Conservation (phyloP, 2,113 vertebrate genomes). For the Boulengerochromis microlepis region DNA sequence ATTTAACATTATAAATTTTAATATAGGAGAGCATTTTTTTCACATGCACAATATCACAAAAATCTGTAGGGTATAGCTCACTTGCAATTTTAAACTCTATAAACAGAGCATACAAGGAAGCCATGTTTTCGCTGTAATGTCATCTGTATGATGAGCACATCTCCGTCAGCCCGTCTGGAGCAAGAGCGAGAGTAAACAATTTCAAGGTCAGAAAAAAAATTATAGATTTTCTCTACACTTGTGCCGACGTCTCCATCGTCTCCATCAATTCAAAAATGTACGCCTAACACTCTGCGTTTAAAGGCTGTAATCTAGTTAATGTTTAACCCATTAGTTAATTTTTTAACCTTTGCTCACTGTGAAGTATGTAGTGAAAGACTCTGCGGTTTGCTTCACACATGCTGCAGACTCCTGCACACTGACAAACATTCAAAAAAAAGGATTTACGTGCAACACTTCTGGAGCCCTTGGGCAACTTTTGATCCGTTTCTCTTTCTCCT, state of each 20-base stretch:
- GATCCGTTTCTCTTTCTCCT: not conserved
- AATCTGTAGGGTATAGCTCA: not conserved
- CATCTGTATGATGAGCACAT: not conserved
- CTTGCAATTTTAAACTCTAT: not conserved
- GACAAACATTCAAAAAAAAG: not conserved
- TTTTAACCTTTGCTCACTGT: not conserved
- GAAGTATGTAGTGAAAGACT: not conserved
- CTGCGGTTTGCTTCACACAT: not conserved
- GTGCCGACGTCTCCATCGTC: not conserved
- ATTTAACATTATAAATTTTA: not conserved
- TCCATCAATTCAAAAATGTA: not conserved
- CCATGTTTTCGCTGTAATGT: not conserved
- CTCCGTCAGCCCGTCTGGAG: not conserved
- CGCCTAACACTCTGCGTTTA: not conserved
- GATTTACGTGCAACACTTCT: not conserved
- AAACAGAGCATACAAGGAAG: not conserved
- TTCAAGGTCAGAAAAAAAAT: not conserved
- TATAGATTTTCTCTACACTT: not conserved
- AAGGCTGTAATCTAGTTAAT: not conserved
- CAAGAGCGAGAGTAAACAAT: not conserved
- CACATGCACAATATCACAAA: not conserved
- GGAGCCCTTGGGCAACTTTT: not conserved
- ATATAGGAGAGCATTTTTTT: not conserved
- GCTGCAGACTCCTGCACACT: not conserved
- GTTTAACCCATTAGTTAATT: not conserved